These are phyloP conservation scores for Clarias batrachus DNA, from an alignment of 2,113 vertebrate genomes.

Conservation along the genomic window DNA sequence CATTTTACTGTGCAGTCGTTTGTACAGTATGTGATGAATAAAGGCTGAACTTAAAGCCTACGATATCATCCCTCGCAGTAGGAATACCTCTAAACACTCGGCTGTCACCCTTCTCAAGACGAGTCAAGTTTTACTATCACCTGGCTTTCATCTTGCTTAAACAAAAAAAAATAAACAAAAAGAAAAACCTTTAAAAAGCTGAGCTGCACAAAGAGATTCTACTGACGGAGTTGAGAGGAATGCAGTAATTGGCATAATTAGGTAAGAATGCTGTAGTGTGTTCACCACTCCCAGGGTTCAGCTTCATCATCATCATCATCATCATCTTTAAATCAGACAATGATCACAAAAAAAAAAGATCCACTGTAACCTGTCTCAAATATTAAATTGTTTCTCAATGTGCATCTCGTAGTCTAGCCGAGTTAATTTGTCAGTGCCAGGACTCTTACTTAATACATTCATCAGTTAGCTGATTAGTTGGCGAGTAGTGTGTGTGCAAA, in stretches of 20 bases:
- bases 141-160: background rate
- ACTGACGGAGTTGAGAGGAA: background rate
- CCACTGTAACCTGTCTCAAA: background rate
- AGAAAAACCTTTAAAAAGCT: background rate
- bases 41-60: no score
- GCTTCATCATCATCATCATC: background rate
- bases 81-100: background rate
- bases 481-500: no score
- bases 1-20: no score
- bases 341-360: background rate
- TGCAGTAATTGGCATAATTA: conserved; percentile 34
- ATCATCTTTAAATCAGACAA: conserved; percentile 10
- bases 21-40: no score
- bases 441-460: background rate
- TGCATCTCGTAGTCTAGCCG: no score
- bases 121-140: background rate
- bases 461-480: no score
- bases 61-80: background rate
- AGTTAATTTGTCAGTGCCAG: background rate
- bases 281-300: conserved; percentile 6
- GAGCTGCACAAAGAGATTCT: background rate
- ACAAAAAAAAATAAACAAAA: background rate
- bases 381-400: background rate
- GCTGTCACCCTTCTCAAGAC: background rate
- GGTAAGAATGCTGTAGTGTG: conserved; percentile 34